Evolutionary conservation across 2,797 vertebrate genomes (phyloP), one percentile per base, ranked within the genome.

Genomic region (Peromyscus eremicus): DNA sequence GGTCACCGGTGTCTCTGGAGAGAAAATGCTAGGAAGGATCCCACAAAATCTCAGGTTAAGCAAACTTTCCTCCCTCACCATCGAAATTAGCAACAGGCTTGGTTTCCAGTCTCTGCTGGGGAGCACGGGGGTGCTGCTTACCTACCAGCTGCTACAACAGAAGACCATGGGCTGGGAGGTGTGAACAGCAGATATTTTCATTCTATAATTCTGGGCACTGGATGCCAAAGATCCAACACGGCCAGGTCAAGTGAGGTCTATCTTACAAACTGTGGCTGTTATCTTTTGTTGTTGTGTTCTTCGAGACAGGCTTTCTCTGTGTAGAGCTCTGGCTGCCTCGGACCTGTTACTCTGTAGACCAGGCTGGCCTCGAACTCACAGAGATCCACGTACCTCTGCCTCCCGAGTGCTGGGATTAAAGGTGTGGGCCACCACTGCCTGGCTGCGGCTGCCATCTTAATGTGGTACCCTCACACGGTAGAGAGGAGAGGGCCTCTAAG

Each of bases 81-180:
- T 79, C 40, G 60, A 71, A 93, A 1, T 89, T 40, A 92, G 71
- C 88, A 91, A 71, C 12, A 68, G 76, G 46, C 34, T 92, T 49
- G 57, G 46, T 43, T 34, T 43, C 49, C 66, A 37, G 73, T 12
- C 21, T 62, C 25, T 52, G 40, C 52, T 52, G 52, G 62, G 76
- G 37, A 64, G 11, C 52, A 66, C 37, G 7, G 2, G 6, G 34
- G 6, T 5, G 29, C 81, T 76, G 71, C 43, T 80, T 34, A 7
- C 23, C 66, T 34, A 46, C 21, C 7, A 66, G 52, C 29, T 80
- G n/a, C 86, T 85, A 23, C 16, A 25, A 9, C 60, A 32, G 13
- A 66, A 6, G 52, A 7, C 55, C n/a, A 14, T 13, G 13, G 75
- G 23, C 81, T 32, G 29, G 29, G n/a, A 71, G 17, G 1, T 34